These are phyloP conservation scores for Mesoligia furuncula DNA, from an alignment of 2,888 invertebrate genomes.

Conservation along the genomic window DNA sequence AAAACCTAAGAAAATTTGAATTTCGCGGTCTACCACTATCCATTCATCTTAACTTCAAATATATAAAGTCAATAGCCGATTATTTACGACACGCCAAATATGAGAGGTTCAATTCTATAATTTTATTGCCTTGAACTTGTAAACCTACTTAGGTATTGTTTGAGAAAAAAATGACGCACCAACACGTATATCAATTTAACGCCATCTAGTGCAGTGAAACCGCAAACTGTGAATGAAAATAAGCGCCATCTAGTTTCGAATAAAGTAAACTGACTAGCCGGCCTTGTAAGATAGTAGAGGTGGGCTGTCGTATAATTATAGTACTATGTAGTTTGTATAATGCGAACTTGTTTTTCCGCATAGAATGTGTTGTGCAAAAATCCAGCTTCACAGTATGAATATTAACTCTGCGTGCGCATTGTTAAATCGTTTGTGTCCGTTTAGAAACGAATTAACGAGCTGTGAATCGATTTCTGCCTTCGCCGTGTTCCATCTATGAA, in stretches of 20 bases:
- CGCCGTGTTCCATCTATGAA: background rate
- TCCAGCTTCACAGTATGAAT: conserved; percentile 54
- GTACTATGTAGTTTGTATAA: background rate
- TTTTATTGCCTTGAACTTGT: conserved; percentile 14
- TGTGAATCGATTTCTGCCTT: background rate
- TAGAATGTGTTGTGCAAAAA: conserved; percentile 51
- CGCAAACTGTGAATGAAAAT: conserved; percentile 9
- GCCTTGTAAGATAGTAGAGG: conserved; percentile 31
- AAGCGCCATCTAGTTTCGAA: conserved; percentile 40
- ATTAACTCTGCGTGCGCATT: conserved; percentile 34
- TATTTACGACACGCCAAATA: background rate
- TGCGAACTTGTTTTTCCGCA: conserved; percentile 54
- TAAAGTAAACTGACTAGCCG: conserved; percentile 4
- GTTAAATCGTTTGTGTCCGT: conserved; percentile 12
- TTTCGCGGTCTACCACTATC: too few species aligned
- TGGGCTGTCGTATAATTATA: background rate
- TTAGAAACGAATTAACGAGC: conserved; percentile 23
- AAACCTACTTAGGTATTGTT: conserved; percentile 3
- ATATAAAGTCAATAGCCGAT: conserved; percentile 2
- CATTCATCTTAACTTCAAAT: too few species aligned
- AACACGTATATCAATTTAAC: background rate
- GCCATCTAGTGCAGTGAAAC: conserved; percentile 32
- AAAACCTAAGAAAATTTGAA: too few species aligned
- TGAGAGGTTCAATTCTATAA: background rate
- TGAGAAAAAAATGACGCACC: conserved; percentile 16